Percentiles rank a stretch among this genome's conserved stretches.
These are phyloP conservation scores for Pitangus sulphuratus DNA, from an alignment of 2,797 vertebrate species.

Conservation along the genomic window DNA sequence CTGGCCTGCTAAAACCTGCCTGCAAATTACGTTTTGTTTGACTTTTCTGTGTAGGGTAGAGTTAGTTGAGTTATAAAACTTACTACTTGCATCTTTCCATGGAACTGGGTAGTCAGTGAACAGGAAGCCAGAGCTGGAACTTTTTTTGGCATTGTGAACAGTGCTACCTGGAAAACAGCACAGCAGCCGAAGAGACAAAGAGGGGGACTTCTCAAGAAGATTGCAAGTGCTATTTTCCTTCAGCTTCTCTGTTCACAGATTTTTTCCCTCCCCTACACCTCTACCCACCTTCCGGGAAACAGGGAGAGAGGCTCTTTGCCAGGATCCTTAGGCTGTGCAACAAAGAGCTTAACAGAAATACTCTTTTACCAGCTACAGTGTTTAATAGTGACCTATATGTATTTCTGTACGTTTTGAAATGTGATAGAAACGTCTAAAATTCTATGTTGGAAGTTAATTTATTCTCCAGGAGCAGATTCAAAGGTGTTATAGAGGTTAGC, in stretches of 20 bases:
- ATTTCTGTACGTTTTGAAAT: neutral
- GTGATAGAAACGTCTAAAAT: neutral
- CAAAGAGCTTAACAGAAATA: neutral
- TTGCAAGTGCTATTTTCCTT: neutral
- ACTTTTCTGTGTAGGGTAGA: neutral
- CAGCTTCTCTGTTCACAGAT: neutral
- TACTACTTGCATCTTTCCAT: neutral
- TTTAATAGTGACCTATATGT: neutral
- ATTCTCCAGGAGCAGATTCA: neutral
- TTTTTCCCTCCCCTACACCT: neutral
- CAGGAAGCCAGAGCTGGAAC: slow-evolving; percentile 30
- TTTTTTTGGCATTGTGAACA: slow-evolving; percentile 14
- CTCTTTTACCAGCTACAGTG: neutral
- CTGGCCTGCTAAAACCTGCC: slow-evolving; percentile 52
- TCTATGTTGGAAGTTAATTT: neutral
- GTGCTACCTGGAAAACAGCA: slow-evolving; percentile 19
- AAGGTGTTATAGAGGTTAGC: neutral
- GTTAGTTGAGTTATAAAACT: slow-evolving; percentile 1
- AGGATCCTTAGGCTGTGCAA: neutral
- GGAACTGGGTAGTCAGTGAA: neutral
- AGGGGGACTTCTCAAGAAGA: neutral
- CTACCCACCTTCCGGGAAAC: neutral
- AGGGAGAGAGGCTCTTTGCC: neutral
- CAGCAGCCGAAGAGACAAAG: neutral
- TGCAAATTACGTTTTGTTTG: slow-evolving; percentile 35